These are phyloP conservation scores for Stomorhina lunata DNA, from an alignment of 2,888 invertebrate genomes.

Conservation along the genomic window DNA sequence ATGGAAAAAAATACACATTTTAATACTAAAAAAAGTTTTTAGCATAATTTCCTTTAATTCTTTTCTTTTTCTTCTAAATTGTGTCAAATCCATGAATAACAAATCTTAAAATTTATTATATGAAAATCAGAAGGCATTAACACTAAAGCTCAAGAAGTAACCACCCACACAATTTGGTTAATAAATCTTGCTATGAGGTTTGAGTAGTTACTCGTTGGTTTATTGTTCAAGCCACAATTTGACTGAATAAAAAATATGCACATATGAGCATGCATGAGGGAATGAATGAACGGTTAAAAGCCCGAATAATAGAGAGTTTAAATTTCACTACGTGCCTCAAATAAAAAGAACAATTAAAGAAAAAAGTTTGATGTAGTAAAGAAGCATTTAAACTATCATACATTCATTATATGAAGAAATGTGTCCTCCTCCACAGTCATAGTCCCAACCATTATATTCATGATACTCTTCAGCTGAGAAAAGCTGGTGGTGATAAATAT, in stretches of 20 bases:
- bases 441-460: too few species aligned
- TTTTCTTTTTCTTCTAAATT: slow-evolving; percentile 33
- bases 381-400: slow-evolving; percentile 62
- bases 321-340: slow-evolving; percentile 8
- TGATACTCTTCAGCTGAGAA: background rate
- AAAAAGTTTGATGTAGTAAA: slow-evolving; percentile 58
- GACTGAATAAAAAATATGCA: too few species aligned
- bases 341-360: slow-evolving; percentile 62
- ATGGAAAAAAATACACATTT: too few species aligned
- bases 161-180: slow-evolving; percentile 26
- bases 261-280: background rate
- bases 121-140: slow-evolving; percentile 58
- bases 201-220: slow-evolving; percentile 26
- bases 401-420: slow-evolving; percentile 48
- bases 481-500: slow-evolving; percentile 34
- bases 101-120: slow-evolving; percentile 55
- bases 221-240: slow-evolving; percentile 18
- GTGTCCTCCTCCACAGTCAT: slow-evolving; percentile 57
- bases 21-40: background rate
- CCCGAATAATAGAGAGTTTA: background rate
- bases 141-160: slow-evolving; percentile 15
- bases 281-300: slow-evolving; percentile 24
- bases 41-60: slow-evolving; percentile 19
- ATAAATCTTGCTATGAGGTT: slow-evolving; percentile 35
- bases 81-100: slow-evolving; percentile 56